Evolutionary conservation across 2,888 invertebrate genomes (phyloP).

Genomic region (Sarcophaga caerulescens): DNA sequence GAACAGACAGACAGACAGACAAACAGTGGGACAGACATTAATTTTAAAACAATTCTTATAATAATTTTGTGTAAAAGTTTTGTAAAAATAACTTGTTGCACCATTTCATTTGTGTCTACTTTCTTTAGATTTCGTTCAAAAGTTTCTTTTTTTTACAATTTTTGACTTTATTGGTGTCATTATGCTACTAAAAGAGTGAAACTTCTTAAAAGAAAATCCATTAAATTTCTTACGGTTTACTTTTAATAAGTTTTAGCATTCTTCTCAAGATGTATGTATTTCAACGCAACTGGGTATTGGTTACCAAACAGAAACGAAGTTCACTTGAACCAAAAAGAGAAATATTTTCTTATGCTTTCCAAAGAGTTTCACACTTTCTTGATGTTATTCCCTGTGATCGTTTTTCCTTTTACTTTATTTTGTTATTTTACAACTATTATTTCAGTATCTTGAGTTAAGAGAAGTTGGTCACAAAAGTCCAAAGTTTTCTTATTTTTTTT

Average conservation of each 20-base stretch:
- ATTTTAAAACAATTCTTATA: no score
- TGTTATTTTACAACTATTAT: neutral
- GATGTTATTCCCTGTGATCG: neutral
- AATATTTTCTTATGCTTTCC: no score
- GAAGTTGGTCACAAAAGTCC: neutral
- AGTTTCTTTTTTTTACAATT: slow-evolving; percentile 5
- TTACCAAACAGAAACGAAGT: neutral
- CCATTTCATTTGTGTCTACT: no score
- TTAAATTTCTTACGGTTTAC: slow-evolving; percentile 19
- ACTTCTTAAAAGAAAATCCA: slow-evolving; percentile 13
- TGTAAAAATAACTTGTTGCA: no score
- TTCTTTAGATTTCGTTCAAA: neutral
- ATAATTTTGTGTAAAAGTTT: no score
- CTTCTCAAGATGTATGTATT: neutral
- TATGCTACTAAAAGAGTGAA: neutral
- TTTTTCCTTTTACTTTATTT: neutral
- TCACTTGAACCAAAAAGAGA: neutral
- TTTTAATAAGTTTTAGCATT: neutral
- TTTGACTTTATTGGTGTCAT: slow-evolving; percentile 14
- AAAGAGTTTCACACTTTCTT: neutral
- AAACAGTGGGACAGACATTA: no score
- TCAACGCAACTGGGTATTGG: neutral
- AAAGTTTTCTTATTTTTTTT: neutral
- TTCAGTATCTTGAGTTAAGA: neutral
- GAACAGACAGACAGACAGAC: no score